phyloP scores from a whole-genome alignment of 1,140 invertebrate species.

The Palaemon carinicauda region DNA sequence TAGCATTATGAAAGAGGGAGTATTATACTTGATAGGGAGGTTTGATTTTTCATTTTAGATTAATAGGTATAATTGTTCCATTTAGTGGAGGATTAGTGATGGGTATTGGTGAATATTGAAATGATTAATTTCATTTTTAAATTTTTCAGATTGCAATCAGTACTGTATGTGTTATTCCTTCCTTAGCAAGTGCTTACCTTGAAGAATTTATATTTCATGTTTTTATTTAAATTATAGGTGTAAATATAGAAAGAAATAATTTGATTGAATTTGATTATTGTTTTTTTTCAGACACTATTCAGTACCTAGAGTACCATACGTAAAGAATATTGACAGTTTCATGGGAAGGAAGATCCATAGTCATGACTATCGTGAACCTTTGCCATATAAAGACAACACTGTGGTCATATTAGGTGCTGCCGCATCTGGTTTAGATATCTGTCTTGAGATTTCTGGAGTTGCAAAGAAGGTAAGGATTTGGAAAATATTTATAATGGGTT shows the following conservation, averaged over 20 bases:
- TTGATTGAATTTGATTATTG: background rate
- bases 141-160: background rate
- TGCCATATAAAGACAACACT: constrained; percentile 1
- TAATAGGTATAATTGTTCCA: no score
- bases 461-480: constrained; percentile 8
- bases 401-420: constrained; percentile 20
- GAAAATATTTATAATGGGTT: no score
- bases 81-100: no score
- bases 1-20: no score
- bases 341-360: constrained; percentile 24
- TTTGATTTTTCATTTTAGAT: no score
- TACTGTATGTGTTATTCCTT: background rate
- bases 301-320: background rate
- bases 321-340: constrained; percentile 19
- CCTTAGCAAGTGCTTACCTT: background rate
- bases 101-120: no score
- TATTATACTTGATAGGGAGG: no score
- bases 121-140: no score
- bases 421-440: constrained; percentile 34
- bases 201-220: background rate
- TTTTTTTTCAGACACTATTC: constrained; percentile 27
- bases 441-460: constrained; percentile 6
- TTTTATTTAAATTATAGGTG: background rate
- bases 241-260: background rate
- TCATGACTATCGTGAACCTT: constrained; percentile 31